These are phyloP conservation scores for Mycetomoellerius zeteki DNA, from an alignment of 1,140 invertebrate genomes.

Conservation along the genomic window DNA sequence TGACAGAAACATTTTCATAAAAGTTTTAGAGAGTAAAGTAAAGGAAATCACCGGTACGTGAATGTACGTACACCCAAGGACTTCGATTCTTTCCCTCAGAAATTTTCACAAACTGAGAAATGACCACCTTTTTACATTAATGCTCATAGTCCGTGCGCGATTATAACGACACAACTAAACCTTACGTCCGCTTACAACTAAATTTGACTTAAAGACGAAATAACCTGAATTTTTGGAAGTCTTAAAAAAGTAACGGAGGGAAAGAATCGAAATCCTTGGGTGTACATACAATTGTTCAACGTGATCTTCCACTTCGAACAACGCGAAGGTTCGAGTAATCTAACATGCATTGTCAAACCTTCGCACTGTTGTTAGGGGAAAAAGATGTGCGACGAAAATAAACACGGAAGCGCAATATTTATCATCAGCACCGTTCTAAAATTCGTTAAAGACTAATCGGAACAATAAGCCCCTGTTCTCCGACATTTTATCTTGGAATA, in stretches of 20 bases:
- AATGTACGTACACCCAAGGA: not conserved
- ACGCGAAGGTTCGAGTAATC: not conserved
- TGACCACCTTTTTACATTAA: too few species aligned
- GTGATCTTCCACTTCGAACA: not conserved
- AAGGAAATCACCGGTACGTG: not conserved
- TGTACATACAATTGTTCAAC: not conserved
- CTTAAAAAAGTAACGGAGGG: too few species aligned
- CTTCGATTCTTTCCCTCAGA: too few species aligned
- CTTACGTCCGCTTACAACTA: too few species aligned
- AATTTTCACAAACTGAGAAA: too few species aligned
- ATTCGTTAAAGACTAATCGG: slow-evolving; percentile 14
- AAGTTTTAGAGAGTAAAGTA: not conserved
- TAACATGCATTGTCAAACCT: not conserved
- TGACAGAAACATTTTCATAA: too few species aligned
- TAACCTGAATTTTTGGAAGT: too few species aligned
- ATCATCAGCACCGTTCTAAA: slow-evolving; percentile 14
- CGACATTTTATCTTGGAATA: not conserved
- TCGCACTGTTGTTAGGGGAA: not conserved
- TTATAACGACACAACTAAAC: too few species aligned
- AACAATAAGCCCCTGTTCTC: not conserved
- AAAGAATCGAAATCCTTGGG: too few species aligned
- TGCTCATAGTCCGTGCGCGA: too few species aligned
- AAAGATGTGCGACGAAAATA: slow-evolving; percentile 11
- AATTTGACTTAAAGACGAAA: too few species aligned
- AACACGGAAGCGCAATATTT: slow-evolving; percentile 11